Base-by-base conservation (phyloP, 2,797 vertebrate species). In the Myoxocephalus aenaeus region DNA sequence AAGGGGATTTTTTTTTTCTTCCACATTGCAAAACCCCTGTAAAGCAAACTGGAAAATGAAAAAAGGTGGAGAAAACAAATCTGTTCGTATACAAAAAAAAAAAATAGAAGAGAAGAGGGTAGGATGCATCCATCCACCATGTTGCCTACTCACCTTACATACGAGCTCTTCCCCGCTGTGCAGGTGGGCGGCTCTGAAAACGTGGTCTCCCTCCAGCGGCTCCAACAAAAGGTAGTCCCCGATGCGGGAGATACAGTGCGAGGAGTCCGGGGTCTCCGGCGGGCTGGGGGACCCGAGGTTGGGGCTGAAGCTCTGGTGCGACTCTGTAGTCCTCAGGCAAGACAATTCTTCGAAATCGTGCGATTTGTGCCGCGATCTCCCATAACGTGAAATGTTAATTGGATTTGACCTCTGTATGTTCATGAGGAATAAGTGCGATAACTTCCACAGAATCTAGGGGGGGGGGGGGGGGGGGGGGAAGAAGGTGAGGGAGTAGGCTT, bases 341-440 rank as follows among this genome's bases (percentile, higher is more conserved):
- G 98, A 96, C 75, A 97, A 90, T 82, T 99, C 98, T 83, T 99
- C 98, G 79, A 98, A 99, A 94, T 99, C 98, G 94, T 99, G 98
- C 92, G 96, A 96, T 97, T 99, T 99, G 94, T 97, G 98, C 93
- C 98, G 95, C 92, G 97, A 96, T 96, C 98, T 96, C 95, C 98
- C 98, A 99, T 99, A 97, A 91, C 97, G 97, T 93, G 97, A 96
- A 96, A 99, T 99, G 93, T 97, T 96, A 95, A 99, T 99, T 91
- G 98, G 98, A 96, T 96, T 97, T 91, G 98, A 99, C 95, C 98
- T 97, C 96, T 97, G 98, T 98, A 99, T 97, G 98, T 98, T 99
- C 98, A 99, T 99, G 96, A 95, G 97, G 97, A 96, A 97, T 89
- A 95, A 88, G 93, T 94, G 88, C 27, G 86, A 87, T 77, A 89